A percentile compares a stretch with the other conserved stretches of the same genome.
Evolutionary conservation across 2,113 vertebrate genomes (phyloP).

Genomic region (Chrysochloris asiatica): DNA sequence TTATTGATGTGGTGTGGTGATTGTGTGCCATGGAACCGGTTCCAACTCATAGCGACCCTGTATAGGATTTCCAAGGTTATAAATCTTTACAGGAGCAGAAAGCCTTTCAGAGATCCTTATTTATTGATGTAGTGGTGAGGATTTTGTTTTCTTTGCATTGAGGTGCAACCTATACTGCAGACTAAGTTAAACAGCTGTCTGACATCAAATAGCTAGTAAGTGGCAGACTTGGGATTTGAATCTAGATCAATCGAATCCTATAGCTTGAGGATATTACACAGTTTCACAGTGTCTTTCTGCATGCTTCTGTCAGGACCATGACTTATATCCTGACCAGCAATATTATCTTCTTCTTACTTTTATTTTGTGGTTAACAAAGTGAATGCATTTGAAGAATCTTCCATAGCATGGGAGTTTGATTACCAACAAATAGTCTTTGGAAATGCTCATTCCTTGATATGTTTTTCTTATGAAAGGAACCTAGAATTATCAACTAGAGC

Average conservation of each 20-base stretch:
- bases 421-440: background rate
- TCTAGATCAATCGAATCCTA: background rate
- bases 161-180: too few relatives aligned
- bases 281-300: background rate
- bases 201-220: background rate
- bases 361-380: background rate
- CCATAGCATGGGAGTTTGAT: background rate
- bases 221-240: background rate
- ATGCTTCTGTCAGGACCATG: background rate
- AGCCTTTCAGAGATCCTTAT: too few relatives aligned
- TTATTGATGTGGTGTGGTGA: too few relatives aligned
- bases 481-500: background rate
- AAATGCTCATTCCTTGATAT: background rate
- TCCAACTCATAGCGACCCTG: too few relatives aligned
- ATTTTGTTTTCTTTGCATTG: too few relatives aligned
- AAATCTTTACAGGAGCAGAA: too few relatives aligned
- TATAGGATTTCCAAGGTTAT: too few relatives aligned
- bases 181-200: background rate
- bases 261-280: background rate
- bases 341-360: background rate
- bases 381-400: background rate
- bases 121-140: too few relatives aligned
- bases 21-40: too few relatives aligned
- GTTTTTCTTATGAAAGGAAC: background rate
- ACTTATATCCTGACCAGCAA: background rate